These are phyloP conservation scores for Andinoacara biseriatus DNA, from an alignment of 2,113 vertebrate genomes.

Conservation along the genomic window DNA sequence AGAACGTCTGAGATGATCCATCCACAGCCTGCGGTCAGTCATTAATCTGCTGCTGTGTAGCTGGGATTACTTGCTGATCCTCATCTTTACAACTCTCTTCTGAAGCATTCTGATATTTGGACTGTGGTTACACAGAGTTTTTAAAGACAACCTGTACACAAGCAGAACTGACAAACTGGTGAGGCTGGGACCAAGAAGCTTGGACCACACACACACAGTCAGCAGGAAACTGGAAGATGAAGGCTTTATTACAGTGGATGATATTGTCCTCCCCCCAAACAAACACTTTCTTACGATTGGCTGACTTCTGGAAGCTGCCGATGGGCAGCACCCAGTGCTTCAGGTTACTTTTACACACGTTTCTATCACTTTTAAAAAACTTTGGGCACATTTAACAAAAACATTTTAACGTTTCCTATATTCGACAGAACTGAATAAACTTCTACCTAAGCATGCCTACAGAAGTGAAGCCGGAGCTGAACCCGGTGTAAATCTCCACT, in stretches of 20 bases:
- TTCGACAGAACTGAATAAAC: background rate
- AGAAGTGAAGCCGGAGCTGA: background rate
- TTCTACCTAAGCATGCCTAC: background rate
- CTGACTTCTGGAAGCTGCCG: background rate
- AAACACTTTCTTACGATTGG: background rate
- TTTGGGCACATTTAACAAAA: background rate
- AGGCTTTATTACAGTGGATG: background rate
- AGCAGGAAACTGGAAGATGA: background rate
- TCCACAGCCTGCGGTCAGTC: background rate
- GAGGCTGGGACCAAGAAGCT: fast-evolving
- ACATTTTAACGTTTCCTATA: background rate
- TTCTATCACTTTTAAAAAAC: background rate
- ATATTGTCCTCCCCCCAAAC: background rate
- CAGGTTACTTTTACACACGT: fast-evolving
- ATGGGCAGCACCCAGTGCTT: background rate
- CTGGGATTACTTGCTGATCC: background rate
- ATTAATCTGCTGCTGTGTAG: background rate
- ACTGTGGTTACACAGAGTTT: background rate
- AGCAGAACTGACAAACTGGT: background rate
- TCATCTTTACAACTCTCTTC: background rate
- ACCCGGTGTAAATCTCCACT: background rate
- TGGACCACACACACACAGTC: background rate
- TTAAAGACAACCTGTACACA: too few relatives aligned
- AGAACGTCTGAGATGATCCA: background rate
- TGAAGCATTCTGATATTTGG: background rate